A percentile compares a stretch with the other conserved stretches of the same genome.
These are phyloP conservation scores for Mycogona germanica DNA, from an alignment of 2,888 invertebrate genomes.

Conservation along the genomic window DNA sequence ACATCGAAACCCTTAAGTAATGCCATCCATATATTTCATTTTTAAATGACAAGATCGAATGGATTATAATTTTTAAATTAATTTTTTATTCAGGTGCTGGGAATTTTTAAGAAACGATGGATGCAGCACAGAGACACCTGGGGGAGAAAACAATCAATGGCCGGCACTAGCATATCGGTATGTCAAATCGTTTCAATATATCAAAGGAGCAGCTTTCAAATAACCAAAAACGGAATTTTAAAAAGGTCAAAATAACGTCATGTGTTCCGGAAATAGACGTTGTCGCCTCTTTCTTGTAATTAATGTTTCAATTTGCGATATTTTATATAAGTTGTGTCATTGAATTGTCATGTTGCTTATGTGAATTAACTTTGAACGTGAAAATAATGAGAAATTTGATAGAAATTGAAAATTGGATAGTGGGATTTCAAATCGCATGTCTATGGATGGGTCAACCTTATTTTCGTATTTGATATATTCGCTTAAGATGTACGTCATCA, in stretches of 20 bases:
- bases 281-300: not conserved
- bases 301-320: not conserved
- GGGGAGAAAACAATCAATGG: constrained; percentile 4
- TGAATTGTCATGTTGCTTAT: too few relatives aligned
- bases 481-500: too few relatives aligned
- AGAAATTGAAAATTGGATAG: too few relatives aligned
- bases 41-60: not conserved
- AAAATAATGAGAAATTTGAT: too few relatives aligned
- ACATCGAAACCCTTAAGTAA: not conserved
- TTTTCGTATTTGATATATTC: too few relatives aligned
- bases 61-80: not conserved
- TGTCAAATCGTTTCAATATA: not conserved
- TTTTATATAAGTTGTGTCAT: too few relatives aligned
- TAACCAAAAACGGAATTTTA: too few relatives aligned
- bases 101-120: constrained; percentile 6
- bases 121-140: constrained; percentile 12
- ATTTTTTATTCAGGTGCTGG: constrained; percentile 3
- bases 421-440: too few relatives aligned
- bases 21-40: not conserved
- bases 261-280: not conserved
- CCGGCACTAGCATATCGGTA: constrained; percentile 13
- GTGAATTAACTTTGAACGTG: too few relatives aligned
- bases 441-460: too few relatives aligned
- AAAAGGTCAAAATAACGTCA: not conserved
- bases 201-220: not conserved